Evolutionary conservation across 2,797 vertebrate genomes (phyloP).

Genomic region (Urocyon cinereoargenteus): DNA sequence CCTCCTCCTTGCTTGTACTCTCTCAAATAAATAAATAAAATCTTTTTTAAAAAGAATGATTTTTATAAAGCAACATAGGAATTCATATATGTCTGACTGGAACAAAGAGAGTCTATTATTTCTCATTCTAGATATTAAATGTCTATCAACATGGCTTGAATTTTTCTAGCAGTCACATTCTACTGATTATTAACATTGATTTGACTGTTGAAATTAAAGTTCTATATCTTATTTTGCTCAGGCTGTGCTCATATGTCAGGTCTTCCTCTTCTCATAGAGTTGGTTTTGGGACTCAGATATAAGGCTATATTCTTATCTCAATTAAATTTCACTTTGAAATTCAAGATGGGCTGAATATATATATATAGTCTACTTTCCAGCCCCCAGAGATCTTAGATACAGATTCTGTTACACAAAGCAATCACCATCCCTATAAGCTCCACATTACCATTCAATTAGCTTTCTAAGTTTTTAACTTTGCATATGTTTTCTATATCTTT

Average conservation of each 20-base stretch:
- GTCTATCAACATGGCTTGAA: background rate
- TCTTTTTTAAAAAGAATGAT: background rate
- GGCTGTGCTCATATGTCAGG: background rate
- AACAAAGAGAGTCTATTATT: background rate
- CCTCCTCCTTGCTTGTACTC: no score
- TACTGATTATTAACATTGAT: background rate
- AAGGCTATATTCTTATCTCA: background rate
- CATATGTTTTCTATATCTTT: background rate
- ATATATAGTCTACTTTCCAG: background rate
- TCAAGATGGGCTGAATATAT: background rate
- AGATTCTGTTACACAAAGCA: background rate
- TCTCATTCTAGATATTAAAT: constrained; percentile 23
- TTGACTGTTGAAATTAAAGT: background rate
- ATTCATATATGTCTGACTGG: background rate
- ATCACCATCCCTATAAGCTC: background rate
- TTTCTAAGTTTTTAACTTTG: background rate
- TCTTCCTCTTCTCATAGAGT: background rate
- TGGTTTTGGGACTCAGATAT: constrained; percentile 11
- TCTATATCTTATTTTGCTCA: background rate
- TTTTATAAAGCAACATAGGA: background rate
- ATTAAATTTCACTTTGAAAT: constrained; percentile 44
- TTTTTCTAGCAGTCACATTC: background rate
- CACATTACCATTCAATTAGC: background rate
- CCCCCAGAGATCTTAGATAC: background rate
- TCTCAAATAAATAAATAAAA: no score